Evolutionary conservation across 2,888 invertebrate genomes (phyloP), one percentile per base, ranked within the genome.

Genomic region (Volucella bombylans): DNA sequence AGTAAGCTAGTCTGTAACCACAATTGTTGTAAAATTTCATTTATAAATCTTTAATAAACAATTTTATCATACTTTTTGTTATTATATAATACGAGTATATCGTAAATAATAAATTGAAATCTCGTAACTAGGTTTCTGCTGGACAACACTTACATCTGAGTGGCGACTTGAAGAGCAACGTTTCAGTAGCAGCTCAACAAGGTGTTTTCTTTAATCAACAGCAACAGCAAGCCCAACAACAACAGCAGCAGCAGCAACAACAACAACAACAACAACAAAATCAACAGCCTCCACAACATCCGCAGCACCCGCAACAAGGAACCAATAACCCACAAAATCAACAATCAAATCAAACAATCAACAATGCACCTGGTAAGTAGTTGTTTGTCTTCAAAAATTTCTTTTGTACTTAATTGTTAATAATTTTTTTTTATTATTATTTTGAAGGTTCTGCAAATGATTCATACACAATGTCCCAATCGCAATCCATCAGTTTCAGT

Each of bases 401-500:
- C 38, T 38, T 31, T 47, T 49, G 14, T 18, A 14, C 50, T 55
- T 61, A 18, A 59, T 38, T 39, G 45, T 67, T 31, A 31, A 49
- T 1, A 38, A 61, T 49, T 9, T 57, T 14, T 72, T 6, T 18
- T 23, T 23, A 23, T 23, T 18, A 18, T 18, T 18, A 47, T 57
- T 59, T 76, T 65, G 10, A 74, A 92, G 92, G 90, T 87, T 88
- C 90, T 87, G 88, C 89, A 88, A 91, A 91, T 86, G 91, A 91
- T 87, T 92, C 93, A 49, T 96, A 96, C 90, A 95, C 95, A 52
- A 94, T 96, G 90, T 95, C 96, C 49, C 97, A 96, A 92, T 95
- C 96, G 88, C 97, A 97, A 92, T 96, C 96, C 86, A 96, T 97
- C 90, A 97, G 96, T 92, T 96, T 96, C 91, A 95, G 95, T 38